These are phyloP conservation scores for Aphodius granarius DNA, from an alignment of 2,888 invertebrate species.

Conservation along the genomic window DNA sequence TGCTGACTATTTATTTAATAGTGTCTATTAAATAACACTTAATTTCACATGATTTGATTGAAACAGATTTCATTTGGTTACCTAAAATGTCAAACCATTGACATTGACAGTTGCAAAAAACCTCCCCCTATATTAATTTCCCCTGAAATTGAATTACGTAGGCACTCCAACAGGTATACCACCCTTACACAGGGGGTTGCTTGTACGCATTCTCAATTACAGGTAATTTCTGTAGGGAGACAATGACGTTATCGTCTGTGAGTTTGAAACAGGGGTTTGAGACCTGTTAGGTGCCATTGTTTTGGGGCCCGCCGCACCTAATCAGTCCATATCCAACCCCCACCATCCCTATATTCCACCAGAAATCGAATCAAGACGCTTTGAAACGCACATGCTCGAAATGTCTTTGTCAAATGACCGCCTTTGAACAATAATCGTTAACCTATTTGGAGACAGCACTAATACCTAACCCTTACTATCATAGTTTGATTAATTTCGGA, in stretches of 20 bases:
- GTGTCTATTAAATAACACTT: neutral
- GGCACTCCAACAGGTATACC: neutral
- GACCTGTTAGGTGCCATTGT: neutral
- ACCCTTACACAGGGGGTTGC: neutral
- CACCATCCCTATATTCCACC: neutral
- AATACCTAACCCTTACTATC: neutral
- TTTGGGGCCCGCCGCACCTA: neutral
- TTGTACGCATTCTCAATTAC: neutral
- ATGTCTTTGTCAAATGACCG: constrained; percentile 42
- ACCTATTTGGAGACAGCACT: neutral
- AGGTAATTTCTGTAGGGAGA: neutral
- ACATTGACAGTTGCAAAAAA: neutral
- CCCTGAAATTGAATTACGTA: neutral
- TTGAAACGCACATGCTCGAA: neutral
- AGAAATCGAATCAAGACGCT: neutral
- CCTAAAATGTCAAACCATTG: neutral
- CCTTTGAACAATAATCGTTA: constrained; percentile 42
- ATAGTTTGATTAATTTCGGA: neutral
- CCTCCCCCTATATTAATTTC: neutral
- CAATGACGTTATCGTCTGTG: neutral
- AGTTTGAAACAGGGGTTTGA: neutral
- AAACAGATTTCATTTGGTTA: too few species aligned
- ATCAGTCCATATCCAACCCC: neutral
- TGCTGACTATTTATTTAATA: neutral
- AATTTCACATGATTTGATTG: too few species aligned